A percentile compares a stretch with the other conserved stretches of the same genome.
Conservation (phyloP, 1,140 invertebrate species). For the Bombyx mori region ASM3026992v2 NC_085124.1:8584001-8584500, state of each 20-base stretch:
- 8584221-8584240: background rate
- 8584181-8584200: constrained; percentile 18
- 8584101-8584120: constrained; percentile 43
- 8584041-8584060: constrained; percentile 34
- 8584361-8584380: too few species aligned
- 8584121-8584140: constrained; percentile 51
- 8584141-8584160: constrained; percentile 57
- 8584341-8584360: too few species aligned
- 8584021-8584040: constrained; percentile 30
- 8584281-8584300: too few species aligned
- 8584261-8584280: too few species aligned
- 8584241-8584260: too few species aligned
- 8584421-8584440: too few species aligned
- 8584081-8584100: constrained; percentile 30
- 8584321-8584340: too few species aligned
- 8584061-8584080: constrained; percentile 26
- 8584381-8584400: too few species aligned
- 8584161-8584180: constrained; percentile 59
- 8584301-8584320: background rate
- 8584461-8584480: too few species aligned
- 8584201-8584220: background rate
- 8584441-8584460: too few species aligned
- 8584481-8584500: too few species aligned
- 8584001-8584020: constrained; percentile 33
- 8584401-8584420: too few species aligned